phyloP scores from a whole-genome alignment of 2,888 invertebrate species.

The Eucera pruinosa region DNA sequence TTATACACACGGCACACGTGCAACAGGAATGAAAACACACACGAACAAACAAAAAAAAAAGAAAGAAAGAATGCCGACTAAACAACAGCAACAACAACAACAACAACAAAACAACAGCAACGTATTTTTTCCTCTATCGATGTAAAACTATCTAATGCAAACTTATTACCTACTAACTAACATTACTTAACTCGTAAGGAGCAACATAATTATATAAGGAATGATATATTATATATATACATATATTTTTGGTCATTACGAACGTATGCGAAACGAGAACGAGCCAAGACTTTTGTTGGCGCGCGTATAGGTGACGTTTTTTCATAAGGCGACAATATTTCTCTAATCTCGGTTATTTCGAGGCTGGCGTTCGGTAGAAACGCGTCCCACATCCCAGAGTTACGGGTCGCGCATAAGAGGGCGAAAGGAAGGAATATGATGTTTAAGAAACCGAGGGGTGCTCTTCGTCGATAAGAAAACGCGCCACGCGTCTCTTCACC shows the following conservation, averaged over 20 bases:
- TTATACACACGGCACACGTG: too few relatives aligned
- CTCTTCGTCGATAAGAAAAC: constrained; percentile 49
- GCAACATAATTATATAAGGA: constrained; percentile 83
- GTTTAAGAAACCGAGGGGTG: not conserved
- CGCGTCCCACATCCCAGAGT: constrained; percentile 47
- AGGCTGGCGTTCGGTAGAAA: constrained; percentile 68
- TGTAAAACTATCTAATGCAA: constrained; percentile 83
- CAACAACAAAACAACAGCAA: constrained; percentile 71
- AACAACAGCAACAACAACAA: too few relatives aligned
- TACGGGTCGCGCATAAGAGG: constrained; percentile 21
- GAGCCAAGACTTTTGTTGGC: constrained; percentile 82
- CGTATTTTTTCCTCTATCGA: constrained; percentile 83
- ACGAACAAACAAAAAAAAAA: not conserved
- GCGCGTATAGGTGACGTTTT: constrained; percentile 77
- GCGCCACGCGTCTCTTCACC: too few relatives aligned
- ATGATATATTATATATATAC: constrained; percentile 83
- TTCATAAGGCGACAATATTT: constrained; percentile 83
- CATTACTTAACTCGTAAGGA: constrained; percentile 83
- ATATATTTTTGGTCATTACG: constrained; percentile 84
- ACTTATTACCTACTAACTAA: constrained; percentile 83
- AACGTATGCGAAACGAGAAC: constrained; percentile 75
- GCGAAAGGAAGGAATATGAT: not conserved
- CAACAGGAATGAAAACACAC: not conserved
- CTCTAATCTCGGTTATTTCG: constrained; percentile 75
- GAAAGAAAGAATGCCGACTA: not conserved